These are phyloP conservation scores for Drosophila quadrilineata DNA, from an alignment of 1,140 invertebrate genomes.

Conservation along the genomic window DNA sequence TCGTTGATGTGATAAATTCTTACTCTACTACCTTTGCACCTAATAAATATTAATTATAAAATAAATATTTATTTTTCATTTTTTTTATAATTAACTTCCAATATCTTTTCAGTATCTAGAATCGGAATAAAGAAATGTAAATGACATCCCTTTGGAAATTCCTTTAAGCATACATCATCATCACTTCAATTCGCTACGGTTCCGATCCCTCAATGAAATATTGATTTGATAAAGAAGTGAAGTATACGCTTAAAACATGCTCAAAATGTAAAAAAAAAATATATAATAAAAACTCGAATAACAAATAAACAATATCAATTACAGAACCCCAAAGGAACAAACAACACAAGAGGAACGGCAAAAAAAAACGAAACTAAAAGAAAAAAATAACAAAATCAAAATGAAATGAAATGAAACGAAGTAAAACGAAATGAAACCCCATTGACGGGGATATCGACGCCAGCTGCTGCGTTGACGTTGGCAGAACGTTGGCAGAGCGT, in stretches of 20 bases:
- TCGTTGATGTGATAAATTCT: too few relatives aligned
- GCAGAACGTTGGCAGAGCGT: slow-evolving; percentile 18
- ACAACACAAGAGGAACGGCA: slow-evolving; percentile 17
- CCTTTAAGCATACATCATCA: slow-evolving; percentile 2
- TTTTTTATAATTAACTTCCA: too few relatives aligned
- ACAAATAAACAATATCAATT: slow-evolving; percentile 65
- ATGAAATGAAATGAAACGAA: slow-evolving; percentile 30
- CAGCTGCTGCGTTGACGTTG: slow-evolving; percentile 45
- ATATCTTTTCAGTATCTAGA: too few relatives aligned
- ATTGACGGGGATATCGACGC: slow-evolving; percentile 23
- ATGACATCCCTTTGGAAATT: slow-evolving; percentile 8
- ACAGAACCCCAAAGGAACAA: slow-evolving; percentile 60
- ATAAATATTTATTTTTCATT: too few relatives aligned
- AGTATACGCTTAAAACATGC: slow-evolving; percentile 27
- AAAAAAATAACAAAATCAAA: too few relatives aligned
- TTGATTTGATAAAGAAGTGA: slow-evolving; percentile 34
- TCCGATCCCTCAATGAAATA: slow-evolving; percentile 24
- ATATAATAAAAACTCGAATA: slow-evolving; percentile 12
- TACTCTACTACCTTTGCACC: too few relatives aligned
- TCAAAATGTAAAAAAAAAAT: slow-evolving; percentile 2
- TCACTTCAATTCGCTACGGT: slow-evolving; percentile 2
- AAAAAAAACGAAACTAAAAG: slow-evolving; percentile 30
- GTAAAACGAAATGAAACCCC: too few relatives aligned
- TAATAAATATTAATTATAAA: too few relatives aligned
- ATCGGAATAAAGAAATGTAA: not conserved